Base-by-base conservation (phyloP, 2,888 invertebrate species). In the Villa cingulata region DNA sequence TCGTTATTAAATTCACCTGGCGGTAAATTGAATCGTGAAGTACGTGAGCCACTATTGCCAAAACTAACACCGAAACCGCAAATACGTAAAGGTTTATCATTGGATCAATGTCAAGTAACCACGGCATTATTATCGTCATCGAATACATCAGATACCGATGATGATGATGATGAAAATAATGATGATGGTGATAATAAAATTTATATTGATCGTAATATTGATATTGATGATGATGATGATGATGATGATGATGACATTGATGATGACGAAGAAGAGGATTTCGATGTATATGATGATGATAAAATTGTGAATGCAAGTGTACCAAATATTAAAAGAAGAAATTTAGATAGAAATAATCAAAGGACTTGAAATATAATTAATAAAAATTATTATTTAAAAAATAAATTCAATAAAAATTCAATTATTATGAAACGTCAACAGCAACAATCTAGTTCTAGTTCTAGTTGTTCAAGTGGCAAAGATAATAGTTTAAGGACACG, bases 71-170 rank as follows among this genome's bases (percentile, higher is more conserved):
- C 75, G 20, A 74, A 76, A 53, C 75, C 75, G 51, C 80, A 74
- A 61, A 71, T 71, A 19, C 76, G 75, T 56, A 74, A 75, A 43
- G 39, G 14, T 17, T 16, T 36, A 36, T 20, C 53, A 57, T 4
- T 58, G 18, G 75, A 74, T 52, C 71, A 78, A 63, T 80, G 77
- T 12, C 65, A 62, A 52, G 64, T 65, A 12, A 68, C 68, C 23
- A 72, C 77, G 1, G 74, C 76, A 1, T 66, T 81, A 14, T 74
- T 83, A 51, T 76, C 79, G 49, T 75, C 77, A 58, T 74, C 76
- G 55, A 80, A 80, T 41, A 74, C 75, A 49, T 64, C 64, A 18
- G 74, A 76, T 48, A 71, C 70, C 17, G 34, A 46, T 12, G 18
- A 34, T 23, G 18, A 41, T 32, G 34, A 46, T 12, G 18, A 40